Percentiles rank a stretch among this genome's conserved stretches.
Evolutionary conservation across 35 echinoderm and acorn worm genomes (phyloP).

Genomic region (Apostichopus californicus): DNA sequence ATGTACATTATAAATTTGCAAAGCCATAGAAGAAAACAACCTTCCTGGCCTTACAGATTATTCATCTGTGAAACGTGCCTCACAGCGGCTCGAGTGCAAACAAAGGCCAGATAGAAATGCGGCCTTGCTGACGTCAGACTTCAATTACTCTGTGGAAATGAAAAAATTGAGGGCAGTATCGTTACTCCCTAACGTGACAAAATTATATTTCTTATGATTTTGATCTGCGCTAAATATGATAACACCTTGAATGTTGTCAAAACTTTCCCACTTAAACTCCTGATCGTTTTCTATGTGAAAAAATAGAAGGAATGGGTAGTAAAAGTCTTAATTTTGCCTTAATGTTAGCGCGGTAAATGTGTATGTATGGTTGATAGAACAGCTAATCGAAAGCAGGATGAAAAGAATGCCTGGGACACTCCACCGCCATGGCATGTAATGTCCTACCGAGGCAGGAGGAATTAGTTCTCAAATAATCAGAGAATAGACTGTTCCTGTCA

Average conservation of each 20-base stretch:
- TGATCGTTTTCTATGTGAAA: constrained; percentile 31
- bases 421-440: constrained; percentile 98
- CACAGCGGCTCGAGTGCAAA: constrained; percentile 89
- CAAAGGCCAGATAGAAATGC: constrained; percentile 98
- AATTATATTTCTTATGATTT: constrained; percentile 43
- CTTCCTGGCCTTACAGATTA: constrained; percentile 73
- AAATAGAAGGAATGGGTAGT: background rate
- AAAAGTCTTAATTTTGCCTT: constrained; percentile 17
- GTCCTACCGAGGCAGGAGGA: constrained; percentile 99
- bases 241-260: constrained; percentile 43
- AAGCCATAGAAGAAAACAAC: constrained; percentile 57
- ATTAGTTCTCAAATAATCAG: constrained; percentile 99
- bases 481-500: constrained; percentile 98
- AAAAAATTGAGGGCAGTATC: constrained; percentile 90
- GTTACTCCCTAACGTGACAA: constrained; percentile 71
- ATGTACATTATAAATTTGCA: constrained; percentile 54
- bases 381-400: constrained; percentile 99
- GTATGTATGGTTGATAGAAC: constrained; percentile 71
- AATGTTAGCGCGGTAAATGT: background rate
- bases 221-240: constrained; percentile 54
- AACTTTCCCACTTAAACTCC: background rate
- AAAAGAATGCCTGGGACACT: constrained; percentile 99
- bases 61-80: constrained; percentile 92
- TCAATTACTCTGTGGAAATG: constrained; percentile 99
- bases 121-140: constrained; percentile 98